Evolutionary conservation across 2,113 vertebrate genomes (phyloP).

Genomic region (Oceanites oceanicus): DNA sequence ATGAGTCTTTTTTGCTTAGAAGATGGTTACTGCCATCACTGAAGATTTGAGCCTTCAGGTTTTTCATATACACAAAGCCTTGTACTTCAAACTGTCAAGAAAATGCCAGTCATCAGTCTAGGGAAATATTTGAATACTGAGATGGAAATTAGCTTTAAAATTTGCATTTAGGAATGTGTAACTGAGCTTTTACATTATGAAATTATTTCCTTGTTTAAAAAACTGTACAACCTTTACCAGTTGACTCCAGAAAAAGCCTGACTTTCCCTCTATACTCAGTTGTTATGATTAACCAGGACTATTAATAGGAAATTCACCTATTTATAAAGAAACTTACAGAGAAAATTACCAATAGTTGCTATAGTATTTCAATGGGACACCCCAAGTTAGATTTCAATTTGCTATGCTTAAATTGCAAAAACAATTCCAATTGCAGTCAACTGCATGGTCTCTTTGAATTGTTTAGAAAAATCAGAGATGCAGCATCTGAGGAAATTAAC

Average conservation of each 20-base stretch:
- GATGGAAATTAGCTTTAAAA: background rate
- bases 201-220: background rate
- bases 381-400: background rate
- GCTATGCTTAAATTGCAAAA: background rate
- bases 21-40: background rate
- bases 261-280: background rate
- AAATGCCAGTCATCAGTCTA: background rate
- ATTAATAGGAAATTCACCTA: background rate
- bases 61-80: background rate
- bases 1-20: background rate
- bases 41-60: background rate
- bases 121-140: background rate
- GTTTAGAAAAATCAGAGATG: background rate
- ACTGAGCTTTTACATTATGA: background rate
- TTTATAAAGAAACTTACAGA: background rate
- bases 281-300: background rate
- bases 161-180: constrained; percentile 6
- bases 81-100: background rate
- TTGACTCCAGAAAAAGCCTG: background rate
- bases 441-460: background rate
- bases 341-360: background rate
- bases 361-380: background rate
- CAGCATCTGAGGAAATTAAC: background rate
- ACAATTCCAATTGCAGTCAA: background rate
- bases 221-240: background rate